Evolutionary conservation across 2,888 invertebrate species (phyloP).

Genomic region (Heliothis peltigera): DNA sequence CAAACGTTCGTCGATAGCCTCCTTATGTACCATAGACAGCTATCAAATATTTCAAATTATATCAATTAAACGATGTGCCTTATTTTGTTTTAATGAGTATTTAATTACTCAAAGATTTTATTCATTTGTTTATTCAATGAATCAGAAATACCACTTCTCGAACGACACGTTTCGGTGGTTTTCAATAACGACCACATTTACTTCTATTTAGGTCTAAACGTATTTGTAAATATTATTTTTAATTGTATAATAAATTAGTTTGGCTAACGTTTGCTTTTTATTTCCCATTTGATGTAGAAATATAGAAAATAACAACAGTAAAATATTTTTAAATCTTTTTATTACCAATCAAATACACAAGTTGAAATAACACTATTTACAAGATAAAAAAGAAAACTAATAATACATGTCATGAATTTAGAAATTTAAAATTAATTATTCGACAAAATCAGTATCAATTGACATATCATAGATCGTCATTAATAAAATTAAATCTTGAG

Average conservation of each 20-base stretch:
- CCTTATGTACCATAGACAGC: conserved; percentile 40
- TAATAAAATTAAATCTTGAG: conserved; percentile 55
- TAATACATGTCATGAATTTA: conserved; percentile 59
- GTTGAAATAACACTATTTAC: conserved; percentile 62
- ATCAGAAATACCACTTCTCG: conserved; percentile 22
- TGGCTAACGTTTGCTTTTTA: conserved; percentile 3
- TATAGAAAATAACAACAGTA: conserved; percentile 18
- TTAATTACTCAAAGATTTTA: conserved; percentile 14
- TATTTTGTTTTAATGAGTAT: conserved; percentile 36
- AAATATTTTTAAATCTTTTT: conserved; percentile 48
- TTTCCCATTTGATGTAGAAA: not conserved
- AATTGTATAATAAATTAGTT: conserved; percentile 57
- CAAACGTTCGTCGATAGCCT: conserved; percentile 30
- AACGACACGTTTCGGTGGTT: conserved; percentile 36
- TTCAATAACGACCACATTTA: conserved; percentile 26
- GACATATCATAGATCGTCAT: conserved; percentile 48
- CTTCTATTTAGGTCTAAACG: conserved; percentile 32
- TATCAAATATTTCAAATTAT: conserved; percentile 41
- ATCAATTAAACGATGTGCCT: conserved; percentile 50
- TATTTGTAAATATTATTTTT: conserved; percentile 62
- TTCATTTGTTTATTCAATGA: conserved; percentile 3
- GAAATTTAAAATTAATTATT: conserved; percentile 47
- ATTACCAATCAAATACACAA: conserved; percentile 58
- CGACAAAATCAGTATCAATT: conserved; percentile 49
- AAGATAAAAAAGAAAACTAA: conserved; percentile 55